Base-by-base conservation (phyloP, 2,888 invertebrate species). In the Rhagonycha fulva region DNA sequence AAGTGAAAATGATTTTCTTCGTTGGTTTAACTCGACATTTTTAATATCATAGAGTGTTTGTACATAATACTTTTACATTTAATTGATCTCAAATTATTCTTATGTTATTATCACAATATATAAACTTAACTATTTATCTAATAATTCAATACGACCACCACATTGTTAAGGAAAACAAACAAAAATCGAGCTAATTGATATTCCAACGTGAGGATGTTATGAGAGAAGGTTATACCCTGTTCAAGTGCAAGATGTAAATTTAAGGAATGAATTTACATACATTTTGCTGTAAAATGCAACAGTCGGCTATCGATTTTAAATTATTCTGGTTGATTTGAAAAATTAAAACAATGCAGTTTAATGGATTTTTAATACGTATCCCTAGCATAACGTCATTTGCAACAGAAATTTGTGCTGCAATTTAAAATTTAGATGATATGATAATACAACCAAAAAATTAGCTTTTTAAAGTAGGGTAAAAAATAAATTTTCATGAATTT, bases 71-170 rank as follows among this genome's bases (percentile, higher is more conserved):
- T 76, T 74, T 73, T 76, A 76, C 76, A 76, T 71, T 73, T 76
- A 76, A 76, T 76, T 76, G 76, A 76, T 76, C 74, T 76, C 74
- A 70, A 76, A 61, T 71, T 75, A 75, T 63, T 73, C 76, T 76
- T 76, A 76, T 62, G 70, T 76, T 76, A 76, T 76, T 76, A 76
- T 76, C 76, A 76, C 76, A 76, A 76, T 76, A 76, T 76, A 76
- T 74, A 76, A 72, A 76, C 70, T 68, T 67, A 76, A 73, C 47
- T 70, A 66, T 24, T 66, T 26, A 23, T n/a, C 63, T 62, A 72
- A 14, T 10, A 28, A 24, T 62, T 71, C 62, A 71, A 74, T 76
- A 71, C 63, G 67, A 62, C 68, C 73, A 71, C 73, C 71, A 47
- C 11, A 62, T 14, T 14, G 9, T 14, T 19, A 14, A 62, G 4